phyloP scores from a whole-genome alignment of 1,140 invertebrate species.

The Drosophila grimshawi region DNA sequence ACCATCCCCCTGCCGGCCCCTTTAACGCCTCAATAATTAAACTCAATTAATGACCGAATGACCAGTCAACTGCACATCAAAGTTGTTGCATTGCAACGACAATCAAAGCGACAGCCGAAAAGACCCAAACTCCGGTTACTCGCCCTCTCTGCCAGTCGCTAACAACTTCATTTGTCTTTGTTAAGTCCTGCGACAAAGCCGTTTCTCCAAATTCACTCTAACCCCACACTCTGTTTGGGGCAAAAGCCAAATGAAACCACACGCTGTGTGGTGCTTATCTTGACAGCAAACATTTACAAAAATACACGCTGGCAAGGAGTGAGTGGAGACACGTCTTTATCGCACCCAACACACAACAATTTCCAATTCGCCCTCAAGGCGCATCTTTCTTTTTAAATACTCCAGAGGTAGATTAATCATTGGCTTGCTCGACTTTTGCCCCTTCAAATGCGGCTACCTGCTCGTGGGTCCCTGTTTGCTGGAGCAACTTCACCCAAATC shows the following conservation, averaged over 20 bases:
- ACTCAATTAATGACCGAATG: conserved; percentile 73
- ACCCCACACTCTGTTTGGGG: conserved; percentile 2
- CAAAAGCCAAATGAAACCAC: conserved; percentile 58
- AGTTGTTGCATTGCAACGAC: conserved; percentile 51
- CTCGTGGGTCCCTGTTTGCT: conserved; percentile 9
- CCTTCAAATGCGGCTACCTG: conserved; percentile 44
- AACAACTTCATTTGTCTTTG: conserved; percentile 81
- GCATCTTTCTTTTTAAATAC: conserved; percentile 75
- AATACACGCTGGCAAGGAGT: conserved; percentile 56
- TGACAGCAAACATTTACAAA: conserved; percentile 83
- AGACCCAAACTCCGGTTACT: conserved; percentile 26
- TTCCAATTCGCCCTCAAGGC: conserved; percentile 63
- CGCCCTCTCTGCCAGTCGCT: conserved; percentile 37
- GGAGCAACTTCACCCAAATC: conserved; percentile 77
- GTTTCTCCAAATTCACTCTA: conserved; percentile 41
- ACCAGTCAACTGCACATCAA: conserved; percentile 75
- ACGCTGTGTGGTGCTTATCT: conserved; percentile 77
- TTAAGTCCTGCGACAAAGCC: conserved; percentile 63
- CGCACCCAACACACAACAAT: conserved; percentile 49
- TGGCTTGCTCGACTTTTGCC: conserved; percentile 47
- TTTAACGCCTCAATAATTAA: conserved; percentile 73
- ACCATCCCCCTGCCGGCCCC: conserved; percentile 4
- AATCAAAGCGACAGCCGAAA: conserved; percentile 51
- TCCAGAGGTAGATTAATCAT: conserved; percentile 79
- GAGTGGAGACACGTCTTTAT: conserved; percentile 50